These are phyloP conservation scores for Mesoligia furuncula DNA, from an alignment of 2,888 invertebrate genomes.

Conservation along the genomic window DNA sequence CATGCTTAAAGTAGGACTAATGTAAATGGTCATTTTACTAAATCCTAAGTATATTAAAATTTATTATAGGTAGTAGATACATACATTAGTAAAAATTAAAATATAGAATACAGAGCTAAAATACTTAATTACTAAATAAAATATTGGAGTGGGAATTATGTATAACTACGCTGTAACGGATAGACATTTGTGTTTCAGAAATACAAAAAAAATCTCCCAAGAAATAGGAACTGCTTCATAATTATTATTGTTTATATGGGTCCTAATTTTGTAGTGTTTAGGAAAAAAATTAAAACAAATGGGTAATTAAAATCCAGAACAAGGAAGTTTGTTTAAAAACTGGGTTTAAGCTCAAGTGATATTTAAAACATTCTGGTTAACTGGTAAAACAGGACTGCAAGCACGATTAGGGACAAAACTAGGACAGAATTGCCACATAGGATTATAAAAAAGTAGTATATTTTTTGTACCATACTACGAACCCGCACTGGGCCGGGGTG, in stretches of 20 bases:
- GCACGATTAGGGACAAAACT: neutral
- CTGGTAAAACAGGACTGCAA: neutral
- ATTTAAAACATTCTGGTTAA: neutral
- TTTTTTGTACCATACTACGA: neutral
- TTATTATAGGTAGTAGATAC: conserved; percentile 9
- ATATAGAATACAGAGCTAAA: conserved; percentile 26
- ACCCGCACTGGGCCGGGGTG: neutral
- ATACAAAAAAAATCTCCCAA: neutral
- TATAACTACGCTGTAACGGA: neutral
- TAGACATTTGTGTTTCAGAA: neutral
- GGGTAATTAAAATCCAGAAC: neutral
- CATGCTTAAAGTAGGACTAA: conserved; percentile 27
- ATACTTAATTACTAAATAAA: conserved; percentile 26
- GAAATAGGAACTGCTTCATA: neutral
- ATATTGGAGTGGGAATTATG: conserved; percentile 25
- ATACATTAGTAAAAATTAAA: conserved; percentile 23
- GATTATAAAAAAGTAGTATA: neutral
- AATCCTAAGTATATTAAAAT: conserved; percentile 7
- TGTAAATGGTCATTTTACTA: conserved; percentile 8
- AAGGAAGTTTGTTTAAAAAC: neutral
- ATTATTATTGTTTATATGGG: neutral
- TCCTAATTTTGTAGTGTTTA: neutral
- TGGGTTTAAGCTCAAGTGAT: no score
- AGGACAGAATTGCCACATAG: neutral
- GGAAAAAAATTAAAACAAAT: neutral